phyloP scores from a whole-genome alignment of 2,797 vertebrate species.

The Channa striata region DNA sequence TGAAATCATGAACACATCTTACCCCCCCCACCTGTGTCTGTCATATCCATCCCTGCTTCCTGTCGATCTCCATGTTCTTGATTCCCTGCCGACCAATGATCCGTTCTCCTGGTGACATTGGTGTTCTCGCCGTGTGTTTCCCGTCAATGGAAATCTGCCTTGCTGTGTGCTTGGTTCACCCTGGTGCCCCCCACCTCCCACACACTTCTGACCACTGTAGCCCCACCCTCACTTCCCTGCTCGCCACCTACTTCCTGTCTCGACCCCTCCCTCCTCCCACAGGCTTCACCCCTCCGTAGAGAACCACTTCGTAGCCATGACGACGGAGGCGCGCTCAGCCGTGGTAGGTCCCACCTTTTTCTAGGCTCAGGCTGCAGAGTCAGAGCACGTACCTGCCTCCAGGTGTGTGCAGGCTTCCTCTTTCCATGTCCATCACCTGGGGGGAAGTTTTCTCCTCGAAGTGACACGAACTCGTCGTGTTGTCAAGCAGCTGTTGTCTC shows the following conservation, averaged over 20 bases:
- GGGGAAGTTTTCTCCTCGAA: background rate
- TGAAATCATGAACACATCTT: conserved; percentile 27
- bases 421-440: background rate
- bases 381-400: conserved; percentile 20
- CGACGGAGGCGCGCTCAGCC: conserved; percentile 87
- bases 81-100: conserved; percentile 1
- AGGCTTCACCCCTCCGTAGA: conserved; percentile 91
- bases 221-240: conserved; percentile 90
- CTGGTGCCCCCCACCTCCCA: conserved; percentile 77
- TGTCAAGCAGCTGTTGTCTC: background rate
- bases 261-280: conserved; percentile 91
- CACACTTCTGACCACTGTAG: conserved; percentile 86
- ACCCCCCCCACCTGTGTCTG: conserved; percentile 51
- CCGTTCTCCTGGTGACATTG: conserved; percentile 38
- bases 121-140: conserved; percentile 49
- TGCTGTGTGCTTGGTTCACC: conserved; percentile 82
- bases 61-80: conserved; percentile 64
- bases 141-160: conserved; percentile 74
- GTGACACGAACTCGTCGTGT: background rate
- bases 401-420: conserved; percentile 6
- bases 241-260: conserved; percentile 89
- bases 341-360: conserved; percentile 88
- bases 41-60: conserved; percentile 71
- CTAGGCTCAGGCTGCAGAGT: conserved; percentile 21
- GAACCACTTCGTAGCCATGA: conserved; percentile 89